These are phyloP conservation scores for Semotilus atromaculatus DNA, from an alignment of 2,797 vertebrate species.

Conservation along the genomic window DNA sequence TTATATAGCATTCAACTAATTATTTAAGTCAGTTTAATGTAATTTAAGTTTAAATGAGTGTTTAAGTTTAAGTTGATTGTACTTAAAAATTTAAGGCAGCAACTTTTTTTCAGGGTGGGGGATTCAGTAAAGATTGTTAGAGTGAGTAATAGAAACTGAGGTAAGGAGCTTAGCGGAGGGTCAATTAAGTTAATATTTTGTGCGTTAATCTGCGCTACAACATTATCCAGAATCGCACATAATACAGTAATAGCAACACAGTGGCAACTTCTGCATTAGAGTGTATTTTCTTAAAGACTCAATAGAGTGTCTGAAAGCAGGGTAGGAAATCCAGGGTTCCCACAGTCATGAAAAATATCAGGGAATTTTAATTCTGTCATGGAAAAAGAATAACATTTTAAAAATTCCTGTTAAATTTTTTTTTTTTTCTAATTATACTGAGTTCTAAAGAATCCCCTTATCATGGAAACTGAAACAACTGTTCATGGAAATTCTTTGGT, in stretches of 20 bases:
- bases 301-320: not conserved
- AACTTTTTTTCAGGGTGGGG: not conserved
- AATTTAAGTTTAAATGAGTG: no score
- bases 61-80: no score
- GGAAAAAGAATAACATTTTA: not conserved
- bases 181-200: constrained; percentile 53
- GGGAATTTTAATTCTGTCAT: not conserved
- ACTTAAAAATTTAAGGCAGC: no score
- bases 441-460: not conserved
- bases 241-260: constrained; percentile 38
- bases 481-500: not conserved
- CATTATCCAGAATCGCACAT: constrained; percentile 15
- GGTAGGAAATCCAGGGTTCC: constrained; percentile 23
- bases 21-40: no score
- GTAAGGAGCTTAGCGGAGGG: not conserved
- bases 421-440: not conserved
- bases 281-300: not conserved
- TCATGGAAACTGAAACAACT: not conserved
- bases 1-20: no score
- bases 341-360: constrained; percentile 22
- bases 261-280: constrained; percentile 32
- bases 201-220: constrained; percentile 71
- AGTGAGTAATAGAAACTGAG: not conserved
- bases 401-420: not conserved
- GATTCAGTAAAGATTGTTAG: not conserved